Evolutionary conservation across 2,113 vertebrate species (phyloP), one percentile per base, ranked within the genome.

Genomic region (Phalacrocorax brasilianus): DNA sequence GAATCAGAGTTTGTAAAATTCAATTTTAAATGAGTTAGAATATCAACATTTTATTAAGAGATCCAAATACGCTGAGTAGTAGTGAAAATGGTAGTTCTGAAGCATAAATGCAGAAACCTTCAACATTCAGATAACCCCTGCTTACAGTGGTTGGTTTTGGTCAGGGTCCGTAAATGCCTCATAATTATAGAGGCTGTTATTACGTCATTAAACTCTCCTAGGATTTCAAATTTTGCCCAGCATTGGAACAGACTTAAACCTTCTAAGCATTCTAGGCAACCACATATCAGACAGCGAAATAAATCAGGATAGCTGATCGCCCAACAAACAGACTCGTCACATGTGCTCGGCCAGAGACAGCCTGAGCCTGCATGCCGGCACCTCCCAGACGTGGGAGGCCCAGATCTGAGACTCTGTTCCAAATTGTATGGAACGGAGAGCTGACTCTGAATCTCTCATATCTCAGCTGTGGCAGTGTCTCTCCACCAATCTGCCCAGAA

Each of bases 341-440:
- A 28, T 0, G 0, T 6, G 0, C 56, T 89, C 1, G 4, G n/a
- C 8, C 42, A 49, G 35, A 33, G 38, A 55, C 38, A 87, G 33
- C 12, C 73, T 81, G 38, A 52, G 5, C 67, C 26, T 81, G 40
- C 13, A 52, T 30, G 33, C 58, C 9, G 2, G 10, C 21, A 75
- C 33, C 50, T 94, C 77, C 27, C 1, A 2, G 30, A 7, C 1
- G 12, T 32, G 40, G 70, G 32, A 65, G 33, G 19, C 19, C 27
- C 56, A 47, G 6, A 18, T 75, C 68, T 86, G 84, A 78, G 63
- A 20, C n/a, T 45, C 8, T 73, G 21, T 26, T 91, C 50, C 71
- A 89, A 80, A 67, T 22, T 58, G 24, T 49, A 22, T 0, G 2
- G n/a, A 89, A 56, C 1, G 26, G 38, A 79, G 33, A 67, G 16